These are phyloP conservation scores for Siphlonurus alternatus DNA, from an alignment of 2,888 invertebrate species.

Conservation along the genomic window DNA sequence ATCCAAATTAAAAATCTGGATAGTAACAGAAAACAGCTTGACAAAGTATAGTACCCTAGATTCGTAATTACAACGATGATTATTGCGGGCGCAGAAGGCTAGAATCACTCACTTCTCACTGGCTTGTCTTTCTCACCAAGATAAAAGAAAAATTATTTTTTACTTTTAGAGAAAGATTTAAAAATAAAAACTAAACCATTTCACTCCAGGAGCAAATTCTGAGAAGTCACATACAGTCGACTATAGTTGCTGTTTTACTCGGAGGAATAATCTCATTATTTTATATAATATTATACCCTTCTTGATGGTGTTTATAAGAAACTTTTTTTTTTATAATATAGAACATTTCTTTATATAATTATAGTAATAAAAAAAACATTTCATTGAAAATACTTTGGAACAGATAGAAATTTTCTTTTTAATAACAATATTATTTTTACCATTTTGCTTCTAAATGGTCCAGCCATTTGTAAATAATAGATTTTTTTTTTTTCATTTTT, in stretches of 20 bases:
- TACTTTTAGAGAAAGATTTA: neutral
- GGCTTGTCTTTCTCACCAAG: neutral
- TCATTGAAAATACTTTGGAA: conserved; percentile 9
- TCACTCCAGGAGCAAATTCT: neutral
- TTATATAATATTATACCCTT: conserved; percentile 7
- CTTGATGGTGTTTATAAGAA: conserved; percentile 1
- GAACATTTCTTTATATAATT: conserved; percentile 5
- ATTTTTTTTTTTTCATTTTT: conserved; percentile 8
- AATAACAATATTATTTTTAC: conserved; percentile 6
- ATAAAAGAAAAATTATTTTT: neutral
- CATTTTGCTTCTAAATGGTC: conserved; percentile 7
- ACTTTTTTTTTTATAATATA: conserved; percentile 3
- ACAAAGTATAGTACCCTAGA: neutral
- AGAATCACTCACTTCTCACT: neutral
- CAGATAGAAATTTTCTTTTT: conserved; percentile 9
- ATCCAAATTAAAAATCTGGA: neutral
- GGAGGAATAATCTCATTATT: no score
- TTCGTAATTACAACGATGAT: neutral
- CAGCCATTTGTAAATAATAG: conserved; percentile 8
- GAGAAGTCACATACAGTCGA: neutral
- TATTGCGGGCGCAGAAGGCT: conserved; percentile 1
- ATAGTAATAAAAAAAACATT: conserved; percentile 6
- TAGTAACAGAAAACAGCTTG: neutral
- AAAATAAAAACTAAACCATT: neutral
- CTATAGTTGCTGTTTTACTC: neutral